Conservation (phyloP, 1,140 invertebrate species). For the Zaprionus lachaisei region DNA sequence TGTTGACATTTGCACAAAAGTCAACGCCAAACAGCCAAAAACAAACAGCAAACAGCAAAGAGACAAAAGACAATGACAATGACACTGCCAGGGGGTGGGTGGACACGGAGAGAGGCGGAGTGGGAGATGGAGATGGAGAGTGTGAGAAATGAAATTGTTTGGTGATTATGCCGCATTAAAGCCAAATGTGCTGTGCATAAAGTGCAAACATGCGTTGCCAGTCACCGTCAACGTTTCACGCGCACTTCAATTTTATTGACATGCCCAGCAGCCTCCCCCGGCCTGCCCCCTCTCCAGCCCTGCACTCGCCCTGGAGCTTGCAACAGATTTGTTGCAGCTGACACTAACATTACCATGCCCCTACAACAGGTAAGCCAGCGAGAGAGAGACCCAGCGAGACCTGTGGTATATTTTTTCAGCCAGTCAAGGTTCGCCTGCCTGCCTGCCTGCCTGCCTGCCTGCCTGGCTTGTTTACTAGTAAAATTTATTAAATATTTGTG, state of each 20-base stretch:
- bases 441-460: not conserved
- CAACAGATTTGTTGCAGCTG: slow-evolving; percentile 76
- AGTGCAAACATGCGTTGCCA: slow-evolving; percentile 45
- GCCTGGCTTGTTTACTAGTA: slow-evolving; percentile 69
- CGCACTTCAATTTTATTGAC: slow-evolving; percentile 78
- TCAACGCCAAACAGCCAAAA: slow-evolving; percentile 37
- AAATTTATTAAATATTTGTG: slow-evolving; percentile 82
- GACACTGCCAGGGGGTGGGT: not conserved
- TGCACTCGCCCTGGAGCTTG: slow-evolving; percentile 18
- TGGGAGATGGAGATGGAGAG: slow-evolving; percentile 17
- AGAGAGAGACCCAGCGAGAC: too few relatives aligned
- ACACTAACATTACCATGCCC: slow-evolving; percentile 65
- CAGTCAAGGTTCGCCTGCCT: slow-evolving; percentile 36
- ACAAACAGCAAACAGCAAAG: slow-evolving; percentile 14
- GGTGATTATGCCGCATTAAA: slow-evolving; percentile 80
- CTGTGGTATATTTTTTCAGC: slow-evolving; percentile 24
- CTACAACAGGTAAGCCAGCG: too few relatives aligned
- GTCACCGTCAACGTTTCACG: slow-evolving; percentile 36
- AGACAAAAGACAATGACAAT: slow-evolving; percentile 47
- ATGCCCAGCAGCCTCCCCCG: slow-evolving; percentile 48
- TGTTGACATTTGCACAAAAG: slow-evolving; percentile 75
- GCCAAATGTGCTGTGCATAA: slow-evolving; percentile 71
- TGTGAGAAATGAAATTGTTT: slow-evolving; percentile 78
- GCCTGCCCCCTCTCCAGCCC: not conserved
- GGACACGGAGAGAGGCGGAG: not conserved